Evolutionary conservation across 2,888 invertebrate species (phyloP), one percentile per base, ranked within the genome.

Genomic region (Cryptocephalus moraei): DNA sequence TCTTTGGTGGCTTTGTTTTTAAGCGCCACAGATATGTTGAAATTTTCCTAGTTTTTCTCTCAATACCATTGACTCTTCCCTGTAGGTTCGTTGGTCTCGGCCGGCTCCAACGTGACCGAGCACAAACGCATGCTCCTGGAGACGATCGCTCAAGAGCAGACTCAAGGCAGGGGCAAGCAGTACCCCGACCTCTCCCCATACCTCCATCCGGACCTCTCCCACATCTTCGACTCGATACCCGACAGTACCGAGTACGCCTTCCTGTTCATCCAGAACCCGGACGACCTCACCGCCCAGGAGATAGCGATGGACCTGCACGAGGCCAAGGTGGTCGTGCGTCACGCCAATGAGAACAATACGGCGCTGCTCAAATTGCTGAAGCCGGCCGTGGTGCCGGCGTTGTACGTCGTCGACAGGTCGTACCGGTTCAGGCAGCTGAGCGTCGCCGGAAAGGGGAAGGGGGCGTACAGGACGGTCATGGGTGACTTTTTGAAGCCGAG

Each of bases 131-230:
- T 69, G 43, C 63, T 85, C 22, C 70, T 86, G 9, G 61, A 67
- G n/a, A 75, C 76, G 54, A 64, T 89, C 46, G 76, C 78, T 57
- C 71, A 68, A 50, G 82, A 86, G 61, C 80, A 84, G 60, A 71
- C 74, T 36, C 73, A 77, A 50, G 81, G 81, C 9, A 72, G 75
- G 40, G 75, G 79, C n/a, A 60, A 64, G 38, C 67, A 71, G n/a
- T 84, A 83, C 73, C 87, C 88, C 9, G 77, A 80, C 56, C 73
- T 90, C 9, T 67, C 70, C 36, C 80, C 82, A 31, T 75, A 79
- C 41, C 74, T 75, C 59, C 75, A 73, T 55, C 61, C 67, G 1
- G 50, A 54, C 39, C 36, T 49, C 33, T 41, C 46, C 9, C 45
- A 47, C 12, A 39, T 61, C 39, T 76, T 84, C 64, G 71, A 73